Evolutionary conservation across 2,797 vertebrate genomes (phyloP).

Genomic region (Nannoperca australis): DNA sequence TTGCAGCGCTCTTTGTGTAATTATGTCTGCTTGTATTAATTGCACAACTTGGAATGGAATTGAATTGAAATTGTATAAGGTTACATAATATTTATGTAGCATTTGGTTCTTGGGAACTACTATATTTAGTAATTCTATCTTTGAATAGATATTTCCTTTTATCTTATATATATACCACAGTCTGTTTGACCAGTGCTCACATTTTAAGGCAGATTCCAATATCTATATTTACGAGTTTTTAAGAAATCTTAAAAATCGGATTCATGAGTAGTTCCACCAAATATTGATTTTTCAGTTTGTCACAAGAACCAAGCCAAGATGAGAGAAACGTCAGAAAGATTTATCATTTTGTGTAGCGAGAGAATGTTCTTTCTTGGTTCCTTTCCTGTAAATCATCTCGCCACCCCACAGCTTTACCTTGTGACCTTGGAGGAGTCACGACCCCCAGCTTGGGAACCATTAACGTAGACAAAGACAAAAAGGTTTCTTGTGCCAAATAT

Average conservation of each 20-base stretch:
- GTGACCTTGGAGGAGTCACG: background rate
- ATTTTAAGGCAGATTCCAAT: background rate
- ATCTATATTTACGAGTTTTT: background rate
- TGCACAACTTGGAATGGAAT: no score
- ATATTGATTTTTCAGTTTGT: background rate
- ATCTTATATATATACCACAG: background rate
- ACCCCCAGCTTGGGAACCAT: background rate
- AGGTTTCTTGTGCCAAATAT: background rate
- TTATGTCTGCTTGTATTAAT: background rate
- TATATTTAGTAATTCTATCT: conserved; percentile 13
- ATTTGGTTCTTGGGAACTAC: conserved; percentile 1
- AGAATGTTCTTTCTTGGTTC: background rate
- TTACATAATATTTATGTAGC: background rate
- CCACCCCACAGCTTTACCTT: background rate
- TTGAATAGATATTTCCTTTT: conserved; percentile 24
- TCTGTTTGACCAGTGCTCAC: background rate
- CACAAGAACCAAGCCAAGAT: background rate
- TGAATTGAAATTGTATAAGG: background rate
- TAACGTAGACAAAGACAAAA: background rate
- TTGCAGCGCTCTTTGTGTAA: background rate
- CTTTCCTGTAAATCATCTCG: background rate
- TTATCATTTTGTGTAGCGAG: no score
- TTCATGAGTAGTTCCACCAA: background rate
- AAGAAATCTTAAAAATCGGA: background rate
- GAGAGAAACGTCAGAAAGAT: no score